phyloP scores from a whole-genome alignment of 2,888 invertebrate species.

The Synergus laeviventris region DNA sequence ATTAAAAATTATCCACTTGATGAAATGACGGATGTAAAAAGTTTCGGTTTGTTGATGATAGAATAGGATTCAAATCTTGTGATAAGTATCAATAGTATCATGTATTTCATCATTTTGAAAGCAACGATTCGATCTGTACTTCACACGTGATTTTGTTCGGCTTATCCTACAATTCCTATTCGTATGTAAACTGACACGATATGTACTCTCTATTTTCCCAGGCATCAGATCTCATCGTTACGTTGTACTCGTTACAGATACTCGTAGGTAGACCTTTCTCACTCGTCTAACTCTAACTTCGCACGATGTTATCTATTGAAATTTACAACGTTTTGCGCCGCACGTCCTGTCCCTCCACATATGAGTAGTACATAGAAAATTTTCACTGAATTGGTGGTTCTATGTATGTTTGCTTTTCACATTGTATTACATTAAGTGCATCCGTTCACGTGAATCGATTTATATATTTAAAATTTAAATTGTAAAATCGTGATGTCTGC shows the following conservation, averaged over 20 bases:
- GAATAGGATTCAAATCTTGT: no score
- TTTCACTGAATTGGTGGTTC: not conserved
- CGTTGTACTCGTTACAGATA: slow-evolving; percentile 45
- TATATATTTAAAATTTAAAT: not conserved
- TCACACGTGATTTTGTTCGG: slow-evolving; percentile 34
- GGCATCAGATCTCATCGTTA: slow-evolving; percentile 49
- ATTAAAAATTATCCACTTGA: no score
- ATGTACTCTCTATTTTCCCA: slow-evolving; percentile 50
- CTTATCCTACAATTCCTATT: not conserved
- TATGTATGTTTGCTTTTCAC: not conserved
- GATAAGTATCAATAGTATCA: no score
- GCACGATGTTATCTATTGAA: slow-evolving; percentile 55
- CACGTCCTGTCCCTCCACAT: slow-evolving; percentile 49
- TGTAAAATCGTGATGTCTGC: not conserved
- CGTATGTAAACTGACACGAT: slow-evolving; percentile 37
- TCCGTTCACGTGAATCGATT: not conserved
- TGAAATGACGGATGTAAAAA: no score
- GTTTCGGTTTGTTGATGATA: no score
- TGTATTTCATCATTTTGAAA: slow-evolving; percentile 6
- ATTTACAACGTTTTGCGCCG: slow-evolving; percentile 56
- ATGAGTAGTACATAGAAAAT: not conserved
- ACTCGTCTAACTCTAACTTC: slow-evolving; percentile 51
- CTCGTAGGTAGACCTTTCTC: slow-evolving; percentile 51
- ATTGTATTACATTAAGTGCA: not conserved
- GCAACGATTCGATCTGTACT: slow-evolving; percentile 23